phyloP scores from a whole-genome alignment of 2,888 invertebrate species.

The Drosophila glabriapex region DNA sequence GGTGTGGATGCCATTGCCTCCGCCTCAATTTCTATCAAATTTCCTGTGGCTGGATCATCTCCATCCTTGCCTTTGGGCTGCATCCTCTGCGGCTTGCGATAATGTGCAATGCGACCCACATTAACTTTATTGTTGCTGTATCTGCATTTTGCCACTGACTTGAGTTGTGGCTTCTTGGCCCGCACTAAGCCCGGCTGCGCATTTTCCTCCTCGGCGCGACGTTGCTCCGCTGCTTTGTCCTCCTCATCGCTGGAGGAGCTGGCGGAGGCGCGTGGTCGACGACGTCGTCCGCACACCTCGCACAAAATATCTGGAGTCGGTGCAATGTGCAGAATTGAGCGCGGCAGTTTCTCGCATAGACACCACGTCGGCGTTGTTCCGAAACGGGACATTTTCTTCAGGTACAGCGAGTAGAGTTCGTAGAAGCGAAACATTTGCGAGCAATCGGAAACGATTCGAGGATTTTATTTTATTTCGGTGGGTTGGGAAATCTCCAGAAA shows the following conservation, averaged over 20 bases:
- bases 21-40: background rate
- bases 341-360: conserved; percentile 63
- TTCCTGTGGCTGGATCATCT: background rate
- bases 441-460: background rate
- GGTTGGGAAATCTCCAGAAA: conserved; percentile 1
- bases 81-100: conserved; percentile 34
- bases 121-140: conserved; percentile 8
- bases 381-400: conserved; percentile 51
- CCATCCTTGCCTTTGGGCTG: background rate
- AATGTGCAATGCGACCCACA: conserved; percentile 41
- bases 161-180: conserved; percentile 34
- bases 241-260: conserved; percentile 63
- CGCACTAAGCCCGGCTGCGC: conserved; percentile 6
- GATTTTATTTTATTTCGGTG: conserved; percentile 9
- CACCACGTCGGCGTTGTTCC: conserved; percentile 44
- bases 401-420: conserved; percentile 61
- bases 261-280: conserved; percentile 30
- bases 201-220: conserved; percentile 21
- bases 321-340: conserved; percentile 51
- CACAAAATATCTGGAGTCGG: conserved; percentile 36
- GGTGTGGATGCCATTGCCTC: conserved; percentile 8
- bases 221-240: background rate
- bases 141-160: background rate
- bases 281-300: conserved; percentile 53
- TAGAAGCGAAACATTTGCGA: conserved; percentile 69